phyloP scores from a whole-genome alignment of 2,888 invertebrate species.

The Deilephila elpenor region DNA sequence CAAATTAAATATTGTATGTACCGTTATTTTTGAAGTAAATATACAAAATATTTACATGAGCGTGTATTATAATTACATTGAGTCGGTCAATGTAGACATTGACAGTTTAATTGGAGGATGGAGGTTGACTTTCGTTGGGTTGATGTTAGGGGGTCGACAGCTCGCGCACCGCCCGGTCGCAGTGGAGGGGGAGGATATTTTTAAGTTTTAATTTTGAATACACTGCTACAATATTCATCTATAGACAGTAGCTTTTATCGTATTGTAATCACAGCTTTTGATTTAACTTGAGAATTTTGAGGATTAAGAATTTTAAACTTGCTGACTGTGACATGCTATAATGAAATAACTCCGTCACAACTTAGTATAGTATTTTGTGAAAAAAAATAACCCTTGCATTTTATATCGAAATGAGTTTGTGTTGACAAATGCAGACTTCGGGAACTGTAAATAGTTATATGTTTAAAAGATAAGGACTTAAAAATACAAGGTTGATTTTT shows the following conservation, averaged over 20 bases:
- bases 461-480: constrained; percentile 82
- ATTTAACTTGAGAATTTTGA: constrained; percentile 74
- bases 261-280: constrained; percentile 81
- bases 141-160: constrained; percentile 40
- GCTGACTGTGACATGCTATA: constrained; percentile 76
- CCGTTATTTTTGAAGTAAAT: constrained; percentile 85
- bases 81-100: constrained; percentile 42
- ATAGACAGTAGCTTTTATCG: constrained; percentile 79
- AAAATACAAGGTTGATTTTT: constrained; percentile 84
- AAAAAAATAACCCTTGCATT: constrained; percentile 80
- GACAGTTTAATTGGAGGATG: constrained; percentile 40
- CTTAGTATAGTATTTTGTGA: constrained; percentile 78
- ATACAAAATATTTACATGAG: constrained; percentile 84
- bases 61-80: constrained; percentile 79
- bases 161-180: constrained; percentile 56
- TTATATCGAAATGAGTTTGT: constrained; percentile 78
- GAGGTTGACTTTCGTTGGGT: constrained; percentile 31
- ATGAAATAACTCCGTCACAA: constrained; percentile 82
- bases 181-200: constrained; percentile 75
- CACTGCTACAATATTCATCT: constrained; percentile 70
- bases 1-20: constrained; percentile 84
- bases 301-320: constrained; percentile 71
- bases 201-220: constrained; percentile 74
- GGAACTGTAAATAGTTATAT: constrained; percentile 84
- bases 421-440: constrained; percentile 80